Evolutionary conservation across 2,113 vertebrate genomes (phyloP).

Genomic region (Brachyhypopomus gauderio): DNA sequence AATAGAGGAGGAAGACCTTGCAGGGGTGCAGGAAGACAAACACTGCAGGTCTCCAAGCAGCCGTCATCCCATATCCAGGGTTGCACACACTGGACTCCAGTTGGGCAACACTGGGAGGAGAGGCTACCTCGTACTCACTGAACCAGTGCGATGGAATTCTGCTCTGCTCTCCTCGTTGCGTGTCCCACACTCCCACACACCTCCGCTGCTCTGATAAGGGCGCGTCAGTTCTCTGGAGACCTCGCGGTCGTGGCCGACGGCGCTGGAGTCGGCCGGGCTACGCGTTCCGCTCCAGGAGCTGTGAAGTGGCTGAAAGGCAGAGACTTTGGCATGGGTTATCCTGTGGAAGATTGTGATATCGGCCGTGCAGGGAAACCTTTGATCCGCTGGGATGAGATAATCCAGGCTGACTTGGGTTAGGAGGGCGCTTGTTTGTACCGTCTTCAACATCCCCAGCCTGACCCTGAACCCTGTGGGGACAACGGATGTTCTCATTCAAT

Average conservation of each 20-base stretch:
- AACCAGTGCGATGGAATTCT: not conserved
- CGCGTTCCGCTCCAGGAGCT: not conserved
- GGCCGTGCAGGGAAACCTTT: constrained; percentile 6
- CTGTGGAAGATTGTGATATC: constrained; percentile 8
- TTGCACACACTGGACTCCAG: not conserved
- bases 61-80: not conserved
- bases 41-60: constrained; percentile 10
- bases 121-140: too few species aligned
- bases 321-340: not conserved
- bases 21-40: constrained; percentile 4
- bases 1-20: not conserved
- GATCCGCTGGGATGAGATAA: constrained; percentile 23
- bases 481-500: constrained; percentile 39
- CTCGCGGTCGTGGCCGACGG: not conserved
- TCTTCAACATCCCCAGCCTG: constrained; percentile 61
- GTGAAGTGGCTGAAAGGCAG: not conserved
- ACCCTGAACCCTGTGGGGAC: constrained; percentile 55
- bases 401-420: constrained; percentile 30
- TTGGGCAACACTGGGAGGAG: not conserved
- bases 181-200: too few species aligned
- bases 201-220: not conserved
- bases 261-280: not conserved
- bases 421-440: constrained; percentile 52
- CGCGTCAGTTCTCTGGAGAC: not conserved
- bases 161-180: not conserved